A percentile compares a stretch with the other conserved stretches of the same genome.
phyloP scores from a whole-genome alignment of 2,113 vertebrate species.

The Anhinga rufa region DNA sequence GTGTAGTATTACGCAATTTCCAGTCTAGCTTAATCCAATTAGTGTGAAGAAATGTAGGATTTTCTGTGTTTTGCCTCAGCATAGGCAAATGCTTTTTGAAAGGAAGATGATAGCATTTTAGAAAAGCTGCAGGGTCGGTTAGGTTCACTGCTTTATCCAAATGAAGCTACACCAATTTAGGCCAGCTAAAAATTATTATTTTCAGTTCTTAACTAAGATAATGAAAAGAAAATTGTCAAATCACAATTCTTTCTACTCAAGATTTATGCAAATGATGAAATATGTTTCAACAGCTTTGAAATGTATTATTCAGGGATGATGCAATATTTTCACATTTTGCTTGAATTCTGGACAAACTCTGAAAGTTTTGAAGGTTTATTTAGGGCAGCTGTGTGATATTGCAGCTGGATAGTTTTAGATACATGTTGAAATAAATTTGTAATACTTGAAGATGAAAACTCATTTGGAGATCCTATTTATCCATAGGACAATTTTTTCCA shows the following conservation, averaged over 20 bases:
- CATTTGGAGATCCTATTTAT: neutral
- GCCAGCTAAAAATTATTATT: neutral
- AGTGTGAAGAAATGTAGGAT: neutral
- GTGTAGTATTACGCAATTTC: neutral
- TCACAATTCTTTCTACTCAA: neutral
- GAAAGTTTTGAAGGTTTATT: neutral
- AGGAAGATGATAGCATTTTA: neutral
- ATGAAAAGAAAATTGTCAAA: neutral
- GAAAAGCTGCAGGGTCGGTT: neutral
- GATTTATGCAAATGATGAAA: neutral
- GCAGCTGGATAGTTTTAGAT: neutral
- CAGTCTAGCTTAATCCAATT: conserved; percentile 18
- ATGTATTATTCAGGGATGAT: neutral
- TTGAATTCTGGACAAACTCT: neutral
- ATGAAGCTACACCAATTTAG: neutral
- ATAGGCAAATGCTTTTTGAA: neutral
- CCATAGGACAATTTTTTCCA: neutral
- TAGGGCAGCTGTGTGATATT: neutral
- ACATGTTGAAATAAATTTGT: neutral
- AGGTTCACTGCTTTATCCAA: neutral
- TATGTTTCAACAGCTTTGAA: neutral
- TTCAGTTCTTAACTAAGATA: neutral
- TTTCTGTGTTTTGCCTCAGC: neutral
- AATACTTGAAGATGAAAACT: neutral
- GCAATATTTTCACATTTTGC: neutral